Conservation (phyloP, 2,113 vertebrate species). For the Carassius auratus region DNA sequence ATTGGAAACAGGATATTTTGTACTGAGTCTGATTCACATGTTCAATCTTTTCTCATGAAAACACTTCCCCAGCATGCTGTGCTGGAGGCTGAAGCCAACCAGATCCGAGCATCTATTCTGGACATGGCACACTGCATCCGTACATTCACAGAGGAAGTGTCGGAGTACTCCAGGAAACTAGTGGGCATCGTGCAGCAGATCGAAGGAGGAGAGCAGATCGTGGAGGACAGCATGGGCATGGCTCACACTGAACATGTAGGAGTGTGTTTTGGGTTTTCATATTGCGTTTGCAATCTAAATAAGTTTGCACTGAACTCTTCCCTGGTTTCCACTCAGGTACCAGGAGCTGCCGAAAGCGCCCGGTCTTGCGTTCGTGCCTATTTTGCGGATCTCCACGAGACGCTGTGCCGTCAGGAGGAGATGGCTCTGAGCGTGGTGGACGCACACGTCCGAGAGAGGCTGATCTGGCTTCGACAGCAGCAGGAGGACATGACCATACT, state of each 20-base stretch:
- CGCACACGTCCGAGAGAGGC: slow-evolving; percentile 92
- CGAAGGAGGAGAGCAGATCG: slow-evolving; percentile 96
- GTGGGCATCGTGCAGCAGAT: slow-evolving; percentile 96
- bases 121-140: slow-evolving; percentile 99
- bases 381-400: slow-evolving; percentile 97
- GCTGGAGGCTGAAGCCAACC: slow-evolving; percentile 92
- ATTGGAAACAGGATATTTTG: background rate
- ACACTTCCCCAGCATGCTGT: slow-evolving; percentile 83
- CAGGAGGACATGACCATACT: slow-evolving; percentile 99
- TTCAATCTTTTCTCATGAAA: background rate
- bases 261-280: background rate
- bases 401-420: slow-evolving; percentile 96
- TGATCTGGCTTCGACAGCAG: slow-evolving; percentile 97
- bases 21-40: background rate
- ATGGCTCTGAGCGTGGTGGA: slow-evolving; percentile 98
- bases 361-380: slow-evolving; percentile 96
- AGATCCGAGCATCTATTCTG: slow-evolving; percentile 96
- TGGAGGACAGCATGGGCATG: slow-evolving; percentile 95
- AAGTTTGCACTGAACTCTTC: background rate
- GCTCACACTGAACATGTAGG: slow-evolving; percentile 95
- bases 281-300: background rate
- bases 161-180: slow-evolving; percentile 96
- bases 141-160: slow-evolving; percentile 97
- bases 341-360: slow-evolving; percentile 94
- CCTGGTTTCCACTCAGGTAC: slow-evolving; percentile 75